Conservation (phyloP, 2,113 vertebrate genomes). For the Nothocercus julius region DNA sequence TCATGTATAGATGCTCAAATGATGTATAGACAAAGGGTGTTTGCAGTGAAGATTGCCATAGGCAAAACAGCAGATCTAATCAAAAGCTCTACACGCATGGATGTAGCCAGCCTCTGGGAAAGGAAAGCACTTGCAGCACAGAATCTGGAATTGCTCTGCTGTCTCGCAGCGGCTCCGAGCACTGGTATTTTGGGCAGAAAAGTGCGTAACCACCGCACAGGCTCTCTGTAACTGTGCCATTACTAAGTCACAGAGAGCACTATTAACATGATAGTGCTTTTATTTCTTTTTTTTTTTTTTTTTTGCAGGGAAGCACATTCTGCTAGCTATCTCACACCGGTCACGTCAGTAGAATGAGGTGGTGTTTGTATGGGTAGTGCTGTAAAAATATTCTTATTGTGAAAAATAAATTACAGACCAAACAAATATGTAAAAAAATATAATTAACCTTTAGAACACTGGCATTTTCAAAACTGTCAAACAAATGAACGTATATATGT, state of each 20-base stretch:
- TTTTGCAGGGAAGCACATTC: background rate
- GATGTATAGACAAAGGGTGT: slow-evolving; percentile 67
- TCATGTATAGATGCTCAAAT: slow-evolving; percentile 47
- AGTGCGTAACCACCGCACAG: background rate
- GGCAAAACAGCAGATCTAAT: slow-evolving; percentile 80
- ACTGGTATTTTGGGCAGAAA: background rate
- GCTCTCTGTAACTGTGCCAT: background rate
- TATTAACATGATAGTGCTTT: background rate
- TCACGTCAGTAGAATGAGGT: background rate
- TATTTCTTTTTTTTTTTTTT: background rate
- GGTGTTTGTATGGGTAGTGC: background rate
- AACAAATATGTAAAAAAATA: slow-evolving; percentile 21
- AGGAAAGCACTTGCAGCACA: slow-evolving; percentile 44
- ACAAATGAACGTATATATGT: background rate
- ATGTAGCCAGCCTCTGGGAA: slow-evolving; percentile 70
- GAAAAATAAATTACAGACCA: slow-evolving; percentile 48
- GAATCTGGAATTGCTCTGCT: slow-evolving; percentile 62
- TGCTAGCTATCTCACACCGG: background rate
- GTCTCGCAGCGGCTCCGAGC: background rate
- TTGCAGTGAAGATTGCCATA: slow-evolving; percentile 70
- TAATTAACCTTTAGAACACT: slow-evolving; percentile 51
- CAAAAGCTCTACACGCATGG: slow-evolving; percentile 69
- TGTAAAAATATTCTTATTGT: slow-evolving; percentile 25
- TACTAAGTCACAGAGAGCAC: background rate
- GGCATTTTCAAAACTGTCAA: slow-evolving; percentile 54